phyloP scores from a whole-genome alignment of 37 sponge, comb jelly and placozoan species.

The Halichondria panicea region DNA sequence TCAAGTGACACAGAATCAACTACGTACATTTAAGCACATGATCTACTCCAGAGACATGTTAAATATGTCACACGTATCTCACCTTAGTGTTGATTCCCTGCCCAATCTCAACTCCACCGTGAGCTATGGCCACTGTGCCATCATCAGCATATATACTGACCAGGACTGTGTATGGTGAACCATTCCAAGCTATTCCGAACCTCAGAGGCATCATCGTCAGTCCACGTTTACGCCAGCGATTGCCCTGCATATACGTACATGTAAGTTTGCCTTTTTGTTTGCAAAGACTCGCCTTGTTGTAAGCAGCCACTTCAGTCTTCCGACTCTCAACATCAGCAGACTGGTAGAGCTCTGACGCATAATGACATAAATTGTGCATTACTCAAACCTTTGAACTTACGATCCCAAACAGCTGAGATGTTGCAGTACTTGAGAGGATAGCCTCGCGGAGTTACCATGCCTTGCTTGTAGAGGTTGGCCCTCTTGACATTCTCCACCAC shows the following conservation, averaged over 20 bases:
- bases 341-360: constrained; percentile 36
- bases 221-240: constrained; percentile 76
- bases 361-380: neutral
- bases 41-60: neutral
- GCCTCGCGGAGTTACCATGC: constrained; percentile 52
- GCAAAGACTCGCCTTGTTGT: constrained; percentile 51
- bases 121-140: constrained; percentile 73
- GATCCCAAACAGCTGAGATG: constrained; percentile 64
- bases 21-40: neutral
- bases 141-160: constrained; percentile 71
- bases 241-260: constrained; percentile 63
- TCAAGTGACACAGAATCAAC: neutral
- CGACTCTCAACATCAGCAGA: constrained; percentile 64
- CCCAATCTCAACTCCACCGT: constrained; percentile 81
- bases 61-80: too few relatives aligned
- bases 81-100: constrained; percentile 85
- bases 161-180: constrained; percentile 48
- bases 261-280: too few relatives aligned
- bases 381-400: constrained; percentile 29
- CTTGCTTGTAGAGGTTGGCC: constrained; percentile 67
- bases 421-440: constrained; percentile 69
- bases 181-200: constrained; percentile 40
- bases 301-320: constrained; percentile 34
- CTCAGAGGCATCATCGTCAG: constrained; percentile 50
- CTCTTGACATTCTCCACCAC: constrained; percentile 49